Evolutionary conservation across 37 sponge, comb jelly and placozoan species (phyloP), one percentile per base, ranked within the genome.

Genomic region (Axinella damicornis): DNA sequence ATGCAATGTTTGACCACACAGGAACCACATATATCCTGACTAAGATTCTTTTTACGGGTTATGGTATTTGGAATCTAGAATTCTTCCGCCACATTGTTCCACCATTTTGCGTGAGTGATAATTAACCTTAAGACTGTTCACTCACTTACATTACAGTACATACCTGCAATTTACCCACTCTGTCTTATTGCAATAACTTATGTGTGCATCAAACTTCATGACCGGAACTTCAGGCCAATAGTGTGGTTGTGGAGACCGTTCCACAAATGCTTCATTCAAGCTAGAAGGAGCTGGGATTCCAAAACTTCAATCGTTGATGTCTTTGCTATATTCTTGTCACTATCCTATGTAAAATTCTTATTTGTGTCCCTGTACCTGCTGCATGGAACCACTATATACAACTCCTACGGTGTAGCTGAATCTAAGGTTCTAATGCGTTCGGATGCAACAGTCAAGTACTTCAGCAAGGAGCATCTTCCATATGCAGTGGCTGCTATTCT

Each of bases 21-120:
- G n/a, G n/a, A n/a, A n/a, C n/a, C n/a, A n/a, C n/a, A n/a, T n/a
- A n/a, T n/a, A n/a, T n/a, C n/a, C n/a, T n/a, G n/a, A n/a, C n/a
- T 40, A 46, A 5, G 27, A 33, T 70, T 57, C 20, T 81, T 1
- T 9, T 59, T 24, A 35, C 60, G 2, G 24, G 54, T 20, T 84
- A 85, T 57, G 24, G 54, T 21, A 79, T 79, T 63, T 79, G 81
- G 81, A 80, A 80, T 53, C 70, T 80, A 16, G 81, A 80, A 54
- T 80, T 80, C 57, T 80, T 80, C 66, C 67, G 70, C 22, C 36
- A 33, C 17, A 5, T 69, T 6, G 17, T 57, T 2, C 57, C 57
- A 11, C 58, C 69, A 16, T 69, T 80, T 37, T 80, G 81, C 58
- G 57, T 80, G 18, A 16, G 40, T 27, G 70, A 69, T 14, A 9